Evolutionary conservation across 2,113 vertebrate species (phyloP).

Genomic region (Mobula birostris): DNA sequence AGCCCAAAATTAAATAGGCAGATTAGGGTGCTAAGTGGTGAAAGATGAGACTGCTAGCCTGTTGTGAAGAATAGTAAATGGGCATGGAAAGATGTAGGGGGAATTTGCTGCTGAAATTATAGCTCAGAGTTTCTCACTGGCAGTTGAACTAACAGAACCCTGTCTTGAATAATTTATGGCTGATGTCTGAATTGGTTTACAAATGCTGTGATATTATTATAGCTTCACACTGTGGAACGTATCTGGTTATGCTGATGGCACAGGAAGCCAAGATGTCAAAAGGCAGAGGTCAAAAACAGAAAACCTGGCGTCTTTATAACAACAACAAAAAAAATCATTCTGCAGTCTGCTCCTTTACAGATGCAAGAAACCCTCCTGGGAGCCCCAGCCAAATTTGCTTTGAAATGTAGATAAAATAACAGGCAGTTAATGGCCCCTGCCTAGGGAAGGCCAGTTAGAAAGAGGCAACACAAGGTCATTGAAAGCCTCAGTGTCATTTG

Average conservation of each 20-base stretch:
- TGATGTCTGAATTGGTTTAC: slow-evolving; percentile 17
- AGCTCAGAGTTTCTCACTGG: not conserved
- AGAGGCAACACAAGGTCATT: not conserved
- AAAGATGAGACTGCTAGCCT: not conserved
- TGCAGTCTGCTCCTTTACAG: not conserved
- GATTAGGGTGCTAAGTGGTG: not conserved
- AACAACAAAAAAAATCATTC: not conserved
- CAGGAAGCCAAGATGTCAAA: slow-evolving; percentile 14
- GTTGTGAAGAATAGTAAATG: slow-evolving; percentile 7
- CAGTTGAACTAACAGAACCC: not conserved
- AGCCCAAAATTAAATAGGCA: not conserved
- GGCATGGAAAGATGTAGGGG: not conserved
- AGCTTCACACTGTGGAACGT: not conserved
- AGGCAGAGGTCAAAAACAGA: not conserved
- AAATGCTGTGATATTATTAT: not conserved
- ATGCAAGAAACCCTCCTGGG: not conserved
- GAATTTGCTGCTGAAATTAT: not conserved
- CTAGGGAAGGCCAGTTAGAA: slow-evolving; percentile 29
- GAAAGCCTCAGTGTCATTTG: slow-evolving; percentile 21
- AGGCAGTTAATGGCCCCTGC: slow-evolving; percentile 18
- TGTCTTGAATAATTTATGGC: slow-evolving; percentile 14
- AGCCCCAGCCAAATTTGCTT: not conserved
- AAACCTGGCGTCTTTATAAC: not conserved
- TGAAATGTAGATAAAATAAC: slow-evolving; percentile 36
- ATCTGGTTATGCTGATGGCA: slow-evolving; percentile 23